Percentiles rank a stretch among this genome's conserved stretches.
Conservation (phyloP, 2,797 vertebrate genomes). For the Coregonus ussuriensis region DNA sequence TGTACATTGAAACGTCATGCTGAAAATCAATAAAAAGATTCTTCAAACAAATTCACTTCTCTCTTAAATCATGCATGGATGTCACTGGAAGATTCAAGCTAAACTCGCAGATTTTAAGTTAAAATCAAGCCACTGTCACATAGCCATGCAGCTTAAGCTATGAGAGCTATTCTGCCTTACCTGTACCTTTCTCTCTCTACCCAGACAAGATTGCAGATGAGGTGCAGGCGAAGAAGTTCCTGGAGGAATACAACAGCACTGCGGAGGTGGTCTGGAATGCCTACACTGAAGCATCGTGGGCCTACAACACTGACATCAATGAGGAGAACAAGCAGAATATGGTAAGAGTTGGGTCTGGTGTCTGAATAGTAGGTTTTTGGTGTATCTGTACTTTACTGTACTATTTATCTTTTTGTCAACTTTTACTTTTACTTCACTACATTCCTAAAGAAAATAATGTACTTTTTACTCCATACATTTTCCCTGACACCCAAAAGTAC, state of each 20-base stretch:
- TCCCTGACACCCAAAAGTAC: too few relatives aligned
- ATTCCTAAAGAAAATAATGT: too few relatives aligned
- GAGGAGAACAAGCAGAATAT: constrained; percentile 79
- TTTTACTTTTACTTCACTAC: too few relatives aligned
- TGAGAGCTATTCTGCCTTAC: not conserved
- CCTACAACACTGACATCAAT: constrained; percentile 92
- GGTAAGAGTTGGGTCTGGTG: constrained; percentile 71
- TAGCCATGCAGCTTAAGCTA: not conserved
- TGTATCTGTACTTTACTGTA: too few relatives aligned
- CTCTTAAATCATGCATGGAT: not conserved
- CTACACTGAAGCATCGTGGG: constrained; percentile 91
- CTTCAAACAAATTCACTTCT: not conserved
- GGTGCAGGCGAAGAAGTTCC: constrained; percentile 75
- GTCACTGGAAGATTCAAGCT: not conserved
- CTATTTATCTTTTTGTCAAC: too few relatives aligned
- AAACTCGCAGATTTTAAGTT: not conserved
- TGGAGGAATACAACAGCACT: constrained; percentile 83
- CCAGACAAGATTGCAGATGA: constrained; percentile 90
- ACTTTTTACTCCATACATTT: too few relatives aligned
- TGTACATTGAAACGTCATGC: not conserved
- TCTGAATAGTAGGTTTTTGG: not conserved
- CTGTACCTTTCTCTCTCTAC: constrained; percentile 27
- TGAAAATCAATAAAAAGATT: not conserved
- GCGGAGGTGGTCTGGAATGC: constrained; percentile 86
- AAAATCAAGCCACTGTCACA: not conserved